Evolutionary conservation across 2,888 invertebrate genomes (phyloP), one percentile per base, ranked within the genome.

Genomic region (Acanthopleura granulata): DNA sequence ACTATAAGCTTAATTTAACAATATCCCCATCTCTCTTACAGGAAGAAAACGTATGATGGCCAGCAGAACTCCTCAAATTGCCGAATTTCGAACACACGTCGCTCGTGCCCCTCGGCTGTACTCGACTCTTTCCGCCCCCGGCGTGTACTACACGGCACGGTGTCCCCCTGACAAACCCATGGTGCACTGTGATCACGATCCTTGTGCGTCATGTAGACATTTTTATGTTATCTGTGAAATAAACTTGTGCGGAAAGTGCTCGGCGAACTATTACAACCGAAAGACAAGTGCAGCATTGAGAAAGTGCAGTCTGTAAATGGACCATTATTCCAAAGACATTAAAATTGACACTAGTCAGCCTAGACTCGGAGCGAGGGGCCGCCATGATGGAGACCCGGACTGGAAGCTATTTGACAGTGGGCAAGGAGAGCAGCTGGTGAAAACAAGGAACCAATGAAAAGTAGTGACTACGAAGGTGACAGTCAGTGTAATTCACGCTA

Each of bases 221-320:
- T 66, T 66, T 66, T 66, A 66, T 27, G 66, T 66, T 27, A 16
- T 66, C 16, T 66, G 66, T 25, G 66, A 66, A 66, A 66, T 66
- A 12, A 27, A 66, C 66, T 66, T 66, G 29, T 66, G 66, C 14
- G 66, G 66, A 66, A 1, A 22, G 25, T 66, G 66, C 29, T 22
- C 25, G 22, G 66, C 66, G 22, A 66, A 66, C 29, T 66, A 66
- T 66, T 66, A 27, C 29, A 18, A 66, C 66, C 22, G 66, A 66
- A 22, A 66, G 25, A 66, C 66, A 22, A 25, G 66, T 66, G 22
- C 15, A 6, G 3, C 25, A 27, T 66, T 66, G 25, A 1, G 29
- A 15, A 66, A 66, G 29, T 66, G 66, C 12, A 12, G 22, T 57
- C 1, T 57, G 6, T 57, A 12, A 22, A 40, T 40, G 9, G 40